Percentiles rank a stretch among this genome's conserved stretches.
phyloP scores from a whole-genome alignment of 2,797 vertebrate genomes.

The Sebastes diploproa region DNA sequence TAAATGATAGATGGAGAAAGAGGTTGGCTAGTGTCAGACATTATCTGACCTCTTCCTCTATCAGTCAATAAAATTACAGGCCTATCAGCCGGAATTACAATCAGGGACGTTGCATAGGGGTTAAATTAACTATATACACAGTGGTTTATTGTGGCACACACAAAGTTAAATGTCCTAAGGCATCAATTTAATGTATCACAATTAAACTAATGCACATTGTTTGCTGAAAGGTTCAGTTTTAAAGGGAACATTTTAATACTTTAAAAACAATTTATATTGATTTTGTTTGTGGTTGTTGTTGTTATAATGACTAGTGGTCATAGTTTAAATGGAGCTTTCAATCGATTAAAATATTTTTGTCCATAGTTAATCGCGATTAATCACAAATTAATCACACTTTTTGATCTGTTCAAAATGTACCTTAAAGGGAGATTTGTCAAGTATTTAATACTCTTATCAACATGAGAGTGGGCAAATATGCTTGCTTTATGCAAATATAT shows the following conservation, averaged over 20 bases:
- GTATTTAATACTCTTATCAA: no score
- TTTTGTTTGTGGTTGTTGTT: background rate
- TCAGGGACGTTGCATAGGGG: constrained; percentile 1
- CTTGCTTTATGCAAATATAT: no score
- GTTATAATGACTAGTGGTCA: background rate
- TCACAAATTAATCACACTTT: no score
- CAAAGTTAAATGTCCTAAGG: constrained; percentile 7
- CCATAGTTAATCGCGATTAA: no score
- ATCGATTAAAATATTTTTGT: no score
- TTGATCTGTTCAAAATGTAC: no score
- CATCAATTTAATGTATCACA: constrained; percentile 2
- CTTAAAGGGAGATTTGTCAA: no score
- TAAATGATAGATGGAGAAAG: constrained; percentile 56
- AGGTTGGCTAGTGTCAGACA: constrained; percentile 38
- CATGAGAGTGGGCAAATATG: no score
- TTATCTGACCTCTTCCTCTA: constrained; percentile 50
- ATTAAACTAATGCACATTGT: background rate
- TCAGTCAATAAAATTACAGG: constrained; percentile 57
- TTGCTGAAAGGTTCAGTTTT: background rate
- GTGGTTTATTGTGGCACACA: background rate
- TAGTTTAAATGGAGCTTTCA: background rate
- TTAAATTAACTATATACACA: background rate
- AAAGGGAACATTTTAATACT: background rate
- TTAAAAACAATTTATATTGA: background rate
- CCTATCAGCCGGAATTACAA: constrained; percentile 53